Base-by-base conservation (phyloP, 1,140 invertebrate species). In the Pachyrhynchus sulphureomaculatus region DNA sequence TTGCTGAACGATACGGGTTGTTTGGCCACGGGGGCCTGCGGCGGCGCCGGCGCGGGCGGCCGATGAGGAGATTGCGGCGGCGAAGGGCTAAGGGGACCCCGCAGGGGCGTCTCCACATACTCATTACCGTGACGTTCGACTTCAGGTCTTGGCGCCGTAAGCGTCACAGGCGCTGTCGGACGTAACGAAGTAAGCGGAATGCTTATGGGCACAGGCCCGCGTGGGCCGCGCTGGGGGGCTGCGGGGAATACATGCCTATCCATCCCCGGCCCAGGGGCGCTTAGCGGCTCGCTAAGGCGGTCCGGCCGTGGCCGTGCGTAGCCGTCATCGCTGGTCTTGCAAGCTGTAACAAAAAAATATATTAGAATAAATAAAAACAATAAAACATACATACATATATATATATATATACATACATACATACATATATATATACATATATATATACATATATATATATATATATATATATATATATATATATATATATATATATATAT, bases 51-150 rank as follows among this genome's bases (percentile, higher is more conserved):
- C 41, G 69, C 72, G 56, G 74, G 67, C 10, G 68, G 67, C 49
- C 67, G 58, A 49, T 71, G 68, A 2, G 63, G 65, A n/a, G 73
- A 60, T 72, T 74, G 26, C 65, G 66, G 56, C 65, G 69, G 34
- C 32, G 72, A 49, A 65, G 69, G 45, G 74, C 74, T 57, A 73
- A 69, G 32, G 62, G 66, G 61, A 70, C 77, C 68, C 68, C 80
- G 73, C 64, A 89, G 82, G 65, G 91, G 90, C 57, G 89, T 89
- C 72, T 93, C 91, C 73, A 92, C 89, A 80, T 93, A 93, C 72
- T 91, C 88, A 81, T 93, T 93, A 73, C 83, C 84, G 69, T 84
- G 81, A 64, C 90, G 80, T 75, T 91, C 88, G 71, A 81, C 83
- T 73, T 90, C 87, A 33, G 90, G 89, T 68, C 89, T 80, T 41